Evolutionary conservation across 2,797 vertebrate genomes (phyloP).

Genomic region (Enteromius mattozi): DNA sequence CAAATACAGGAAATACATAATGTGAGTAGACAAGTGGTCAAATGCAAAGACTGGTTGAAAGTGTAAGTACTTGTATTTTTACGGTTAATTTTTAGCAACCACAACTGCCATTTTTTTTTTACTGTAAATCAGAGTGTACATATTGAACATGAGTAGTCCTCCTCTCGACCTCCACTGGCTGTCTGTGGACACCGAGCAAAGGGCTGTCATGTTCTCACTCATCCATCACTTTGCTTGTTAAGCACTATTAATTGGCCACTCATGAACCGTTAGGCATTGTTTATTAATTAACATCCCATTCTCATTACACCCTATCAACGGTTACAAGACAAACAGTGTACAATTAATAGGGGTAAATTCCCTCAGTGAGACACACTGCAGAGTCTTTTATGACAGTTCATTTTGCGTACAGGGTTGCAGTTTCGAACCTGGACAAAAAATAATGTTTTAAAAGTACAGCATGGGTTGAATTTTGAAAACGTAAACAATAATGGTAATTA

Average conservation of each 20-base stretch:
- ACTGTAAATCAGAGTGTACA: background rate
- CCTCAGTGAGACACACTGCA: conserved; percentile 61
- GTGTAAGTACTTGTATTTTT: background rate
- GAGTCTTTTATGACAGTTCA: background rate
- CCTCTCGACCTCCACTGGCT: conserved; percentile 23
- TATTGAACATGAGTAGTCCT: background rate
- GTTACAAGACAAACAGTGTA: conserved; percentile 70
- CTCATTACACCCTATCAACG: conserved; percentile 72
- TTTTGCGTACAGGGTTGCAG: background rate
- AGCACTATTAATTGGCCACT: conserved; percentile 74
- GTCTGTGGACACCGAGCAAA: conserved; percentile 61
- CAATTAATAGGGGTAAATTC: conserved; percentile 66
- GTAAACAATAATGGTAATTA: conserved; percentile 8
- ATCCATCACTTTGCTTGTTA: conserved; percentile 72
- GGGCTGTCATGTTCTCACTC: conserved; percentile 54
- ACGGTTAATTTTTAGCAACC: background rate
- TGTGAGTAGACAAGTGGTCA: background rate
- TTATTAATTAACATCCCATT: conserved; percentile 78
- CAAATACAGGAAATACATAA: background rate
- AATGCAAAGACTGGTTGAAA: too few species aligned
- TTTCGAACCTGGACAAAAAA: background rate
- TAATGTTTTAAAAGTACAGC: background rate
- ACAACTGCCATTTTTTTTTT: background rate
- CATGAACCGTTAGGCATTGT: conserved; percentile 68
- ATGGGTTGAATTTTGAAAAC: background rate